Evolutionary conservation across 1,140 invertebrate species (phyloP).

Genomic region (Bombyx mandarina): DNA sequence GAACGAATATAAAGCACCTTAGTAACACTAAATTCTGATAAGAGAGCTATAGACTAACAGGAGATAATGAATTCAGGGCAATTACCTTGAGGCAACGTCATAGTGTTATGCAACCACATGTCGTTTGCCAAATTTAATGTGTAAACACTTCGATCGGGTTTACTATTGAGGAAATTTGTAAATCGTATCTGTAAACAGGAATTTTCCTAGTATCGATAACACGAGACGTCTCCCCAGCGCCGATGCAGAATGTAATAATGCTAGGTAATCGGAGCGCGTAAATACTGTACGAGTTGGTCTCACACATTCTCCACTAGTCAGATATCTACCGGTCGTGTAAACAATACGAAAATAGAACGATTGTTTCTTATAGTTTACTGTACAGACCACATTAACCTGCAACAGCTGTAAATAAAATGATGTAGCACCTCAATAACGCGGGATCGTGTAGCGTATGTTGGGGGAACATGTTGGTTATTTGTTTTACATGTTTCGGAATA

Average conservation of each 20-base stretch:
- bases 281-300: not conserved
- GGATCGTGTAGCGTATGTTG: conserved; percentile 37
- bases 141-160: conserved; percentile 44
- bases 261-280: not conserved
- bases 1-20: too few relatives aligned
- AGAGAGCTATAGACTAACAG: too few relatives aligned
- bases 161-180: conserved; percentile 17
- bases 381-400: conserved; percentile 53
- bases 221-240: too few relatives aligned
- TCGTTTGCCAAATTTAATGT: conserved; percentile 39
- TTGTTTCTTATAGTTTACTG: conserved; percentile 55
- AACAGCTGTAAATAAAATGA: conserved; percentile 63
- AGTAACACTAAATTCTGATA: too few relatives aligned
- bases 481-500: conserved; percentile 40
- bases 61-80: too few relatives aligned
- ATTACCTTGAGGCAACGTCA: too few relatives aligned
- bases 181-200: too few relatives aligned
- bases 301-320: conserved; percentile 3
- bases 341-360: conserved; percentile 43
- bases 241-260: too few relatives aligned
- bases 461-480: conserved; percentile 55
- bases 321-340: conserved; percentile 3
- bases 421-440: conserved; percentile 59
- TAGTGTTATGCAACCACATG: conserved; percentile 1
- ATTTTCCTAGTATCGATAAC: too few relatives aligned